Percentiles rank a stretch among this genome's conserved stretches.
These are phyloP conservation scores for Metopia argyrocephala DNA, from an alignment of 2,888 invertebrate genomes.

Conservation along the genomic window DNA sequence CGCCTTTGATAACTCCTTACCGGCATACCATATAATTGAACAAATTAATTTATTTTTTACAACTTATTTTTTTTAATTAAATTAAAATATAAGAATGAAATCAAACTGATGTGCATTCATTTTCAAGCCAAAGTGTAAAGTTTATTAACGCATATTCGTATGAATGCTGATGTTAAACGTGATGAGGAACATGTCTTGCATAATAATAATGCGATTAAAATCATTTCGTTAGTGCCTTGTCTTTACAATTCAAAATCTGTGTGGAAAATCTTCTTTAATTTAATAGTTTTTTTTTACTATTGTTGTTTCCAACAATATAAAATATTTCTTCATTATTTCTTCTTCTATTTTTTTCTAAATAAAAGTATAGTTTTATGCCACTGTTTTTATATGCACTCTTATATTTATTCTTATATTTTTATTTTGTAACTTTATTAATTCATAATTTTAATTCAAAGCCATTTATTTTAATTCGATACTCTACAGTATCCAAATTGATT, in stretches of 20 bases:
- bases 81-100: background rate
- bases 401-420: slow-evolving; percentile 7
- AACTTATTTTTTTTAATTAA: background rate
- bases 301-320: slow-evolving; percentile 16
- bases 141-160: slow-evolving; percentile 30
- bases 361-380: slow-evolving; percentile 17
- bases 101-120: background rate
- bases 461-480: slow-evolving; percentile 2
- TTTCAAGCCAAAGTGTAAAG: slow-evolving; percentile 50
- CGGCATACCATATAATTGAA: background rate
- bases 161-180: background rate
- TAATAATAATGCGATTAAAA: slow-evolving; percentile 59
- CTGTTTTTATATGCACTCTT: slow-evolving; percentile 20
- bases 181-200: slow-evolving; percentile 54
- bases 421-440: slow-evolving; percentile 43
- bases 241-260: background rate
- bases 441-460: slow-evolving; percentile 41
- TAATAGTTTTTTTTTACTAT: background rate
- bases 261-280: background rate
- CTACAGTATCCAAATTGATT: background rate
- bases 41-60: background rate
- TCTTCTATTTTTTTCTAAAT: background rate
- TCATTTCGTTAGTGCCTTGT: slow-evolving; percentile 37
- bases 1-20: background rate
- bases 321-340: too few species aligned